Base-by-base conservation (phyloP, 1,140 invertebrate species). In the Amyelois transitella region DNA sequence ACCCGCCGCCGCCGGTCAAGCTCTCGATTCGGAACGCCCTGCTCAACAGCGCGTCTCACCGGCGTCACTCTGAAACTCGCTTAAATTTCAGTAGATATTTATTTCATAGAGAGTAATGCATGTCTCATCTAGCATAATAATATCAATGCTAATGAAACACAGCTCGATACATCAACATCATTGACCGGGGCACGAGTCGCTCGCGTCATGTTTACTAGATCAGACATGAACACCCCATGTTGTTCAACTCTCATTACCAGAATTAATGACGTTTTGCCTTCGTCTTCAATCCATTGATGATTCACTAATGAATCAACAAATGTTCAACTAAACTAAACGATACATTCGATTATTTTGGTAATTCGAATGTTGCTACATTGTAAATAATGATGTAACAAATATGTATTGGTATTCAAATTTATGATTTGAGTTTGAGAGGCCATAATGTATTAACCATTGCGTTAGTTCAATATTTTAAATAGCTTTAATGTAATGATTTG, bases 131-230 rank as follows among this genome's bases (percentile, higher is more conserved):
- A 62, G 55, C 14, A 8, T 12, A 7, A 6, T n/a, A 51, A 2
- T 2, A 14, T 21, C 45, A 32, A 49, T 64, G 59, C 59, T 62
- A 69, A 69, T 69, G 64, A 64, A 66, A 69, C 62, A 66, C 68
- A 71, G 71, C 64, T 68, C 76, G 69, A 79, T 79, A 75, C 72
- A 75, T 79, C 72, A 79, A 72, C 72, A 75, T 79, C 72, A 79
- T 69, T 67, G 73, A 76, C 76, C 64, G 71, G 72, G 73, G 63
- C 66, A 64, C 57, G 73, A 76, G 67, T 69, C 57, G 60, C 60
- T 43, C 60, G 55, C 62, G 69, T 75, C 72, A 70, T 77, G 75
- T 77, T 77, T 74, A 77, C 69, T 67, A 77, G 66, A 70, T 64
- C 61, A 55, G 64, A 76, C 73, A 72, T 68, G 71, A 72, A 64